Percentiles rank a stretch among this genome's conserved stretches.
phyloP scores from a whole-genome alignment of 1,140 invertebrate species.

The Aphaenogaster rudis region DNA sequence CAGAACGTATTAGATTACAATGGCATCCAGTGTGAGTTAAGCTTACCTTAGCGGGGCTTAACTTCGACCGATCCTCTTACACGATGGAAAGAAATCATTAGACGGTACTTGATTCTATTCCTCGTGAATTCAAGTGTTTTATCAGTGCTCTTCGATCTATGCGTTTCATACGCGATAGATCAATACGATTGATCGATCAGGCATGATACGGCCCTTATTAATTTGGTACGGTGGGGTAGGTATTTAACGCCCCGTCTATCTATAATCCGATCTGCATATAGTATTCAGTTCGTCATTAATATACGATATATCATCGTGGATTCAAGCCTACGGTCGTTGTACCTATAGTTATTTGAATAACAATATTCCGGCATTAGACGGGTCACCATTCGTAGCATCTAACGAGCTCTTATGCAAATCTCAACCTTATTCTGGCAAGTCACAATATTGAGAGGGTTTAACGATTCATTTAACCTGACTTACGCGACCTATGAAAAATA shows the following conservation, averaged over 20 bases:
- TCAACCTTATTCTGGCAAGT: slow-evolving; percentile 68
- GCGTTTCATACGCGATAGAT: slow-evolving; percentile 33
- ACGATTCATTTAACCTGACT: slow-evolving; percentile 78
- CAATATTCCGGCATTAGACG: slow-evolving; percentile 79
- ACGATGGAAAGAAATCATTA: not conserved
- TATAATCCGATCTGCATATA: slow-evolving; percentile 79
- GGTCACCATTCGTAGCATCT: slow-evolving; percentile 69
- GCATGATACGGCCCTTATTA: slow-evolving; percentile 59
- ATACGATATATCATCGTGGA: slow-evolving; percentile 81
- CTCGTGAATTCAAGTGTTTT: slow-evolving; percentile 60
- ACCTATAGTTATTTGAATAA: slow-evolving; percentile 82
- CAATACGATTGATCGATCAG: slow-evolving; percentile 48
- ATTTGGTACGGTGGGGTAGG: slow-evolving; percentile 62
- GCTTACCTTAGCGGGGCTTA: slow-evolving; percentile 31
- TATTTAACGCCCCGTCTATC: slow-evolving; percentile 72
- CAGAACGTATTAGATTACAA: slow-evolving; percentile 1
- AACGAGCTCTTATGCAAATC: slow-evolving; percentile 79
- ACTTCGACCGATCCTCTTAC: slow-evolving; percentile 58
- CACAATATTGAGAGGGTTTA: slow-evolving; percentile 79
- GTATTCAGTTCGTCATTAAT: slow-evolving; percentile 78
- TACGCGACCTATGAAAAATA: slow-evolving; percentile 26
- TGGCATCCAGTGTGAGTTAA: not conserved
- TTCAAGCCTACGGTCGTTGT: slow-evolving; percentile 63
- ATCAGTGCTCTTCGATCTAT: slow-evolving; percentile 52
- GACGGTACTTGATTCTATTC: slow-evolving; percentile 53